These are phyloP conservation scores for Leucophenga montana DNA, from an alignment of 2,888 invertebrate genomes.

Conservation along the genomic window DNA sequence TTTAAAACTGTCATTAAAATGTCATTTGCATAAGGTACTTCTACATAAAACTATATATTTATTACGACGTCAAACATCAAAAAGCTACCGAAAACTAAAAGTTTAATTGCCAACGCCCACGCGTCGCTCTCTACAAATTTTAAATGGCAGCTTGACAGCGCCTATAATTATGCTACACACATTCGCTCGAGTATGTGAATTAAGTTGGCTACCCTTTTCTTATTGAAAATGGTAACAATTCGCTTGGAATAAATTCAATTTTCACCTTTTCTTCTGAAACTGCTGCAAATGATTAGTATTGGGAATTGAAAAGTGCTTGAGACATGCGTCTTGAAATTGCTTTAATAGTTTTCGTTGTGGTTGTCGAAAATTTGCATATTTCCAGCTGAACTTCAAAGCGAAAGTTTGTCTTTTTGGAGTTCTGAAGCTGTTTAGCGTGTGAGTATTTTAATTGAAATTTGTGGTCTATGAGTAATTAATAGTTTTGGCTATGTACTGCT, in stretches of 20 bases:
- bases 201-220: not conserved
- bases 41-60: slow-evolving; percentile 31
- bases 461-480: slow-evolving; percentile 54
- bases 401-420: not conserved
- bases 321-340: not conserved
- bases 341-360: slow-evolving; percentile 8
- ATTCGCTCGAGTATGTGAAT: not conserved
- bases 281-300: slow-evolving; percentile 32
- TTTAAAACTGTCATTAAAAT: slow-evolving; percentile 43
- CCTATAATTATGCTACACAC: not conserved
- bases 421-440: slow-evolving; percentile 25
- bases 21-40: slow-evolving; percentile 25
- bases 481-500: slow-evolving; percentile 37
- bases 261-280: slow-evolving; percentile 37
- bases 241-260: slow-evolving; percentile 34
- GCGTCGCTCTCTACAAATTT: too few species aligned
- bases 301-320: slow-evolving; percentile 27
- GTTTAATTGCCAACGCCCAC: slow-evolving; percentile 1
- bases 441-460: slow-evolving; percentile 47
- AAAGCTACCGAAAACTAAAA: slow-evolving; percentile 1
- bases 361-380: slow-evolving; percentile 16
- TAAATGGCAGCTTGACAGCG: not conserved
- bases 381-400: slow-evolving; percentile 29
- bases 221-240: not conserved
- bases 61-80: slow-evolving; percentile 13